Conservation (phyloP, 1,140 invertebrate genomes). For the Mercenaria mercenaria region DNA sequence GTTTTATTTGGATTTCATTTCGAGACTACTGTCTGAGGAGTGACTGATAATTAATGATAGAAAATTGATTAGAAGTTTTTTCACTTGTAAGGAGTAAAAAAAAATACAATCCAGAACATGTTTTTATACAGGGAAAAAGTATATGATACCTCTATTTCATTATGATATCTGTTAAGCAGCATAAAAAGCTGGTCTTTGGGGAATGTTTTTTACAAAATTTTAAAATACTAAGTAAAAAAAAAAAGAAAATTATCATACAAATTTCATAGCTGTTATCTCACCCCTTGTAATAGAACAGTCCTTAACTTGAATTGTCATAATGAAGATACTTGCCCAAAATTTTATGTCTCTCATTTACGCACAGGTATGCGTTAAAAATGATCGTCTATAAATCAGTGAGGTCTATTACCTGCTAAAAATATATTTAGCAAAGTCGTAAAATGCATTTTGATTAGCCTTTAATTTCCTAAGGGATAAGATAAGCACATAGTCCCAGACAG, state of each 20-base stretch:
- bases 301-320: too few species aligned
- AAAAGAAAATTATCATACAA: too few species aligned
- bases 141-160: too few species aligned
- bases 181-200: too few species aligned
- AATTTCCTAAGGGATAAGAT: constrained; percentile 26
- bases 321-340: background rate
- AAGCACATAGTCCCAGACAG: background rate
- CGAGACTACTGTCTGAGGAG: background rate
- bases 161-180: too few species aligned
- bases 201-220: too few species aligned
- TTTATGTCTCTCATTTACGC: background rate
- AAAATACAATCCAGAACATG: too few species aligned
- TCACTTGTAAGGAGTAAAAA: background rate
- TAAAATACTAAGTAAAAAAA: too few species aligned
- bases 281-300: too few species aligned
- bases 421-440: constrained; percentile 19
- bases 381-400: constrained; percentile 4
- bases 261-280: too few species aligned
- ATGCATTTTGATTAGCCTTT: constrained; percentile 40
- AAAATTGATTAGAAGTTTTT: background rate
- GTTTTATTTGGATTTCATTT: background rate
- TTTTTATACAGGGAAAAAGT: too few species aligned
- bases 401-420: background rate
- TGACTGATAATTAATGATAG: background rate
- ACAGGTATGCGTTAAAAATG: constrained; percentile 5